Evolutionary conservation across 1,140 invertebrate genomes (phyloP).

Genomic region (Idris sp.): DNA sequence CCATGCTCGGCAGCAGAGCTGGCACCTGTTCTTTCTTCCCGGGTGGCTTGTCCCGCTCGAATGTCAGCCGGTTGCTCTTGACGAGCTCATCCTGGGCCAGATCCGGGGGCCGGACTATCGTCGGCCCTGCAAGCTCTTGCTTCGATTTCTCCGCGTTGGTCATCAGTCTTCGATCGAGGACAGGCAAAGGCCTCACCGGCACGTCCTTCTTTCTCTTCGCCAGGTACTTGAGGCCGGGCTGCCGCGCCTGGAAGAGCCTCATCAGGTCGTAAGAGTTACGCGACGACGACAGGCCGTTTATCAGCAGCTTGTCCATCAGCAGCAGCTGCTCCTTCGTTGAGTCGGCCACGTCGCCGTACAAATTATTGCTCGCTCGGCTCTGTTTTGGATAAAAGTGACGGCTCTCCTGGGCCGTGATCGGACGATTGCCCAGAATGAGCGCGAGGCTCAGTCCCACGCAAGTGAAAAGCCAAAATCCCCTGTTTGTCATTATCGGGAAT

Average conservation of each 20-base stretch:
- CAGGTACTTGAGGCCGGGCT: constrained; percentile 15
- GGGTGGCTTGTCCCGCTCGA: constrained; percentile 48
- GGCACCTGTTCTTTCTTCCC: constrained; percentile 40
- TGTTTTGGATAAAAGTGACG: constrained; percentile 43
- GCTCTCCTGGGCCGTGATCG: constrained; percentile 60
- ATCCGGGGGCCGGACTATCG: constrained; percentile 52
- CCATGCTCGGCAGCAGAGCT: constrained; percentile 31
- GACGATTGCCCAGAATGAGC: constrained; percentile 66
- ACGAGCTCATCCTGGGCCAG: constrained; percentile 1
- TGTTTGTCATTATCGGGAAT: constrained; percentile 67
- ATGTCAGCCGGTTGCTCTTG: constrained; percentile 41
- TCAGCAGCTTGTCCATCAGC: constrained; percentile 43
- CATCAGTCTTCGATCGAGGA: constrained; percentile 54
- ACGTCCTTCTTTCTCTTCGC: constrained; percentile 37
- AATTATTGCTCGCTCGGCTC: constrained; percentile 63
- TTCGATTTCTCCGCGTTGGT: constrained; percentile 31
- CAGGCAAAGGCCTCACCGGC: constrained; percentile 23
- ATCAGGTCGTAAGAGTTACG: constrained; percentile 30
- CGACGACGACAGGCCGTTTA: constrained; percentile 34
- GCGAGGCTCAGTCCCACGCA: constrained; percentile 70
- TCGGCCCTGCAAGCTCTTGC: constrained; percentile 42
- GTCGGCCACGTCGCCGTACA: constrained; percentile 45
- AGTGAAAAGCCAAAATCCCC: constrained; percentile 68
- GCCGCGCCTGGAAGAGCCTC: constrained; percentile 11
- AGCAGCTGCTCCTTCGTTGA: constrained; percentile 16